Base-by-base conservation (phyloP, 2,888 invertebrate genomes). In the Ferdinandea cuprea region DNA sequence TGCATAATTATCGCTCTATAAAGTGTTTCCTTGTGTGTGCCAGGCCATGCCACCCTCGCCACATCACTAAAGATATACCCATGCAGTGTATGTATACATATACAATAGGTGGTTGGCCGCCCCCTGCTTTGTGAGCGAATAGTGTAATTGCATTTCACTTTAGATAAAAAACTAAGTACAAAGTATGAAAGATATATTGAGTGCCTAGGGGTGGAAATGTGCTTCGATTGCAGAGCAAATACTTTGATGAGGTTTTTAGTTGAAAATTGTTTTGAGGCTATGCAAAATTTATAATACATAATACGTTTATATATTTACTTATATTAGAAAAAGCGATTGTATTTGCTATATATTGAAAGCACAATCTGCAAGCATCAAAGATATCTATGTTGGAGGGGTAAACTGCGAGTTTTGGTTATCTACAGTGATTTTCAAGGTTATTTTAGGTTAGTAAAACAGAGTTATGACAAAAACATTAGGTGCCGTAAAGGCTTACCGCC, bases 1-100 rank as follows among this genome's bases (percentile, higher is more conserved):
- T 73, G 73, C 73, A 73, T 73, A 56, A 73, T 73, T 73, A 72
- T 73, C 44, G 44, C 56, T 63, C 54, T 17, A 17, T 52, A 63
- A 54, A 63, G 46, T 54, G 54, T 42, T 61, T 61, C 48, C 58
- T 46, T 58, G 58, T 40, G 28, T 48, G 44, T 19, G 25, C 42
- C 32, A n/a, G n/a, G 8, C 30, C 5, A 13, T 9, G 13, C 25
- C 37, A 44, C 63, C 21, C 52, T 44, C 11, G 17, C n/a, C 6
- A 5, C 40, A 8, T 5, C 40, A 5, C 9, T 28, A 52, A 25
- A 35, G 25, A 30, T 30, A 15, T n/a, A n/a, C n/a, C n/a, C n/a
- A n/a, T n/a, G n/a, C n/a, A n/a, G n/a, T n/a, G n/a, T n/a, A n/a
- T n/a, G n/a, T n/a, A 35, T 9, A 11, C 30, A 25, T 9, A 15